phyloP scores from a whole-genome alignment of 2,113 vertebrate species.

The Glareola pratincola region DNA sequence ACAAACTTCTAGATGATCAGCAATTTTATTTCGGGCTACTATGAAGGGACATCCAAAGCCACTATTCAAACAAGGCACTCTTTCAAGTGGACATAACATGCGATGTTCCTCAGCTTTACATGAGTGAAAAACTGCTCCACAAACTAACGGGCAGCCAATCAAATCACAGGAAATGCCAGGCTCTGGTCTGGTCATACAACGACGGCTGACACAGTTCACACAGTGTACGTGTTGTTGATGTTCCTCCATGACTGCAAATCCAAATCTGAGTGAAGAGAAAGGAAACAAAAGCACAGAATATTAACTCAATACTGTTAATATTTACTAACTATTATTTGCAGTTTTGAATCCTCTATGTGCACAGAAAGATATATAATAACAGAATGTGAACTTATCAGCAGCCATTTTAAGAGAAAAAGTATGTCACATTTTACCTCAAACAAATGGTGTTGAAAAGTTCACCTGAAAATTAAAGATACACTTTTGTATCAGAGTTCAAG shows the following conservation, averaged over 20 bases:
- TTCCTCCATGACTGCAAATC: constrained; percentile 79
- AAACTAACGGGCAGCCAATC: constrained; percentile 84
- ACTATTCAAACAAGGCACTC: constrained; percentile 91
- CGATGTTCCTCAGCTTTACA: constrained; percentile 93
- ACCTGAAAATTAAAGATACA: not conserved
- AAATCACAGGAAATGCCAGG: constrained; percentile 88
- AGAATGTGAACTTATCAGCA: not conserved
- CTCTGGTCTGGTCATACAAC: constrained; percentile 86
- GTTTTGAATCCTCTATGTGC: not conserved
- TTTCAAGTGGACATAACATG: constrained; percentile 88
- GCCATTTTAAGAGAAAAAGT: not conserved
- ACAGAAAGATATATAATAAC: not conserved
- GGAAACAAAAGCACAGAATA: not conserved
- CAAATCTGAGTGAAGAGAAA: constrained; percentile 65
- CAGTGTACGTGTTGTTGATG: constrained; percentile 86
- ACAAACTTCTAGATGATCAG: constrained; percentile 90
- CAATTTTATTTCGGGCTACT: constrained; percentile 88
- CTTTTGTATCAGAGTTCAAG: not conserved
- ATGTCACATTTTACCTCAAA: not conserved
- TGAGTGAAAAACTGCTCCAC: constrained; percentile 93
- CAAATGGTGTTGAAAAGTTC: not conserved
- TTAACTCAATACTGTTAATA: not conserved
- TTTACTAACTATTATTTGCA: not conserved
- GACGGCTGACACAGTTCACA: constrained; percentile 87
- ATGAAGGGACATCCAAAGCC: constrained; percentile 90